A percentile compares a stretch with the other conserved stretches of the same genome.
These are phyloP conservation scores for Trematocara stigmaticum DNA, from an alignment of 2,113 vertebrate genomes.

Conservation along the genomic window DNA sequence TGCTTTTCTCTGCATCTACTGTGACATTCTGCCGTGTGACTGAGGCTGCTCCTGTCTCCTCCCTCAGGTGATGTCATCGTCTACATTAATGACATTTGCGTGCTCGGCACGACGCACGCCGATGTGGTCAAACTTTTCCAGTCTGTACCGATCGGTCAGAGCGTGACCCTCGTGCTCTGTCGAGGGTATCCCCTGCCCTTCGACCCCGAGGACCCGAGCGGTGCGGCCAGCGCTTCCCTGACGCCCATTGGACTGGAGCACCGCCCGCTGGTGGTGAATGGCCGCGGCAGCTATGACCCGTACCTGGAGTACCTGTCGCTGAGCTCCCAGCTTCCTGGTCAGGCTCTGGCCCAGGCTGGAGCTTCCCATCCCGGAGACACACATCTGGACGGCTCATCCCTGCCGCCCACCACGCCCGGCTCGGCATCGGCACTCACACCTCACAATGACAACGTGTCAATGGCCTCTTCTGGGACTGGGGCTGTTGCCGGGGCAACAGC, in stretches of 20 bases:
- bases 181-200: conserved; percentile 97
- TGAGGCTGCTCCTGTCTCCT: not conserved
- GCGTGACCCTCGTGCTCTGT: conserved; percentile 95
- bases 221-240: conserved; percentile 77
- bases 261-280: conserved; percentile 90
- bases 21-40: not conserved
- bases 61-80: conserved; percentile 96
- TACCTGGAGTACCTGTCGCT: conserved; percentile 98
- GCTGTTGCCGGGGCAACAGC: conserved; percentile 60
- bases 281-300: conserved; percentile 93
- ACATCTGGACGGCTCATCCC: conserved; percentile 91
- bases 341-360: conserved; percentile 78
- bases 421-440: conserved; percentile 66
- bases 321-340: conserved; percentile 91
- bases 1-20: not conserved
- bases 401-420: conserved; percentile 77
- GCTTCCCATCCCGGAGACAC: conserved; percentile 88
- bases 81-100: conserved; percentile 99
- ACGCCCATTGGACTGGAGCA: conserved; percentile 93
- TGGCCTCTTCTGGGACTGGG: conserved; percentile 91
- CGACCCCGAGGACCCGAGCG: conserved; percentile 90
- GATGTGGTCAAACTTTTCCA: conserved; percentile 99
- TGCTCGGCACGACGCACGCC: conserved; percentile 96
- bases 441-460: conserved; percentile 93
- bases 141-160: conserved; percentile 97